A percentile compares a stretch with the other conserved stretches of the same genome.
Evolutionary conservation across 2,113 vertebrate species (phyloP).

Genomic region (Sander lucioperca): DNA sequence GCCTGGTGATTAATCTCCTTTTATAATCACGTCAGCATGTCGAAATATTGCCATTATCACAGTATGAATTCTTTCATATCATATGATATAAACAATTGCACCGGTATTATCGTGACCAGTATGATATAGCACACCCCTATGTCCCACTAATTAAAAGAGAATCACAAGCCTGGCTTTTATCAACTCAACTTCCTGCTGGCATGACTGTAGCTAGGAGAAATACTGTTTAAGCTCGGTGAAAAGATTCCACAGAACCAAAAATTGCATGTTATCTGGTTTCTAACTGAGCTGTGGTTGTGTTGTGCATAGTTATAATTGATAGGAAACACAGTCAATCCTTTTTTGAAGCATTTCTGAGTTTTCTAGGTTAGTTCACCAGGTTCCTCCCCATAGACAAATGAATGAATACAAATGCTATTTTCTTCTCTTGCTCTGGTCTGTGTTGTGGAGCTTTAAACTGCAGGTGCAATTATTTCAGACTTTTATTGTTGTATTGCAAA

Average conservation of each 20-base stretch:
- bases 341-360: background rate
- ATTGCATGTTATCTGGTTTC: background rate
- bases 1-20: too few relatives aligned
- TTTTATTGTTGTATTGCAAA: conserved; percentile 34
- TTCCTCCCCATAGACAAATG: conserved; percentile 13
- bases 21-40: background rate
- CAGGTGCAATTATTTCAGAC: conserved; percentile 64
- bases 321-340: conserved; percentile 7
- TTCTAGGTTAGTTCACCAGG: background rate
- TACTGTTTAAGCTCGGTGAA: background rate
- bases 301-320: conserved; percentile 21
- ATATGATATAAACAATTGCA: too few relatives aligned
- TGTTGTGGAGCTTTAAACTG: conserved; percentile 28
- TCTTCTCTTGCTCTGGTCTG: conserved; percentile 5
- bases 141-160: background rate
- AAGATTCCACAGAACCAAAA: background rate
- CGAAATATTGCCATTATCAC: too few relatives aligned
- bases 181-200: background rate
- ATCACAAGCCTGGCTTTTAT: background rate
- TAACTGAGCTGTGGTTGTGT: background rate
- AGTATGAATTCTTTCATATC: too few relatives aligned
- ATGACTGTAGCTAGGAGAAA: background rate
- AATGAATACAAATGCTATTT: conserved; percentile 1
- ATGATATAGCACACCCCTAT: too few relatives aligned
- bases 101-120: too few relatives aligned